A percentile compares a stretch with the other conserved stretches of the same genome.
phyloP scores from a whole-genome alignment of 2,113 vertebrate species.

The Channa maculata region DNA sequence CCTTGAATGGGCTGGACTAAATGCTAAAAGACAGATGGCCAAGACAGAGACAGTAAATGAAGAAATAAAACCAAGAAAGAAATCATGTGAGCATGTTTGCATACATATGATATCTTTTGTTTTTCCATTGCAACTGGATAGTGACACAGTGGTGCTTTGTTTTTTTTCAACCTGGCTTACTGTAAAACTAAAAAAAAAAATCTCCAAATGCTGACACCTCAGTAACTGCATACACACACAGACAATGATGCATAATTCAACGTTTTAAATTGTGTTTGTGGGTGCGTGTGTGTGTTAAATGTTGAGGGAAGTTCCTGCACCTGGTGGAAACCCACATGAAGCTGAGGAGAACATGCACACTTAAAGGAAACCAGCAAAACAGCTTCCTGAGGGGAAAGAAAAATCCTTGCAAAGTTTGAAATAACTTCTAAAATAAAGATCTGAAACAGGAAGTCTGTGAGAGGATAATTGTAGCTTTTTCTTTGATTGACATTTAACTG shows the following conservation, averaged over 20 bases:
- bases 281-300: too few relatives aligned
- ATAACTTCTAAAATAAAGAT: slow-evolving; percentile 45
- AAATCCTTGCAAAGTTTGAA: slow-evolving; percentile 11
- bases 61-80: background rate
- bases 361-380: slow-evolving; percentile 1
- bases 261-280: slow-evolving; percentile 2
- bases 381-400: background rate
- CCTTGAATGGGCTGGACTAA: background rate
- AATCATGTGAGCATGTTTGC: background rate
- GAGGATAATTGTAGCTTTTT: slow-evolving; percentile 59
- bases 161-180: slow-evolving; percentile 11
- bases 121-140: background rate
- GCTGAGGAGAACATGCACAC: background rate
- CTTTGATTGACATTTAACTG: slow-evolving; percentile 61
- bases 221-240: background rate
- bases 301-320: background rate
- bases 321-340: background rate
- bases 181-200: background rate
- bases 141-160: slow-evolving; percentile 15
- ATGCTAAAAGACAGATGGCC: background rate
- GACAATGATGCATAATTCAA: slow-evolving; percentile 23
- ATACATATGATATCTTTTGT: background rate
- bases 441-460: slow-evolving; percentile 42
- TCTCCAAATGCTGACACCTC: slow-evolving; percentile 11
- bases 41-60: background rate